A percentile compares a stretch with the other conserved stretches of the same genome.
Conservation (phyloP, 2,888 invertebrate genomes). For the Sarcophaga variegata region DNA sequence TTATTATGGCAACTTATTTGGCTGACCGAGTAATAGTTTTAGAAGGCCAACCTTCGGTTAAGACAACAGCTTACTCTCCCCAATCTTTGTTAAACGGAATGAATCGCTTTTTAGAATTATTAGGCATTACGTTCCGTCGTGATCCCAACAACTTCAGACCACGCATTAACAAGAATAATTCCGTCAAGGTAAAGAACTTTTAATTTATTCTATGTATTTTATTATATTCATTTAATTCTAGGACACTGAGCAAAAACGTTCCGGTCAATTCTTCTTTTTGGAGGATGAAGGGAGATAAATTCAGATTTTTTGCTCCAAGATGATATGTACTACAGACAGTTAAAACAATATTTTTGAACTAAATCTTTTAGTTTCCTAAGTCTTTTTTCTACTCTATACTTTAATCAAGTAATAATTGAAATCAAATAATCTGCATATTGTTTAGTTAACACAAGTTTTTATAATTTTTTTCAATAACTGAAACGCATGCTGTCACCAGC, state of each 20-base stretch:
- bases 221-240: constrained; percentile 79
- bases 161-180: constrained; percentile 97
- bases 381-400: constrained; percentile 30
- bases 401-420: background rate
- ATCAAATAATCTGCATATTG: background rate
- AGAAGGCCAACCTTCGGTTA: constrained; percentile 95
- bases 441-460: constrained; percentile 40
- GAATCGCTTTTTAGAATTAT: constrained; percentile 97
- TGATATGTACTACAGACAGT: background rate
- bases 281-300: constrained; percentile 86
- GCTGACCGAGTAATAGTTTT: constrained; percentile 99
- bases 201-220: background rate
- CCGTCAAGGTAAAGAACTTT: constrained; percentile 89
- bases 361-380: constrained; percentile 6
- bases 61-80: constrained; percentile 94
- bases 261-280: constrained; percentile 99
- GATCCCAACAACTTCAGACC: constrained; percentile 99
- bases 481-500: constrained; percentile 11
- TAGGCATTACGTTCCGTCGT: constrained; percentile 98
- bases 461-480: constrained; percentile 31
- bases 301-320: background rate
- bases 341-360: background rate
- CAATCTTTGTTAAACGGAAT: constrained; percentile 97
- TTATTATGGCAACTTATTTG: constrained; percentile 99
- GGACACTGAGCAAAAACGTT: constrained; percentile 98